phyloP scores from a whole-genome alignment of 2,113 vertebrate species.

The Desmodus rotundus region DNA sequence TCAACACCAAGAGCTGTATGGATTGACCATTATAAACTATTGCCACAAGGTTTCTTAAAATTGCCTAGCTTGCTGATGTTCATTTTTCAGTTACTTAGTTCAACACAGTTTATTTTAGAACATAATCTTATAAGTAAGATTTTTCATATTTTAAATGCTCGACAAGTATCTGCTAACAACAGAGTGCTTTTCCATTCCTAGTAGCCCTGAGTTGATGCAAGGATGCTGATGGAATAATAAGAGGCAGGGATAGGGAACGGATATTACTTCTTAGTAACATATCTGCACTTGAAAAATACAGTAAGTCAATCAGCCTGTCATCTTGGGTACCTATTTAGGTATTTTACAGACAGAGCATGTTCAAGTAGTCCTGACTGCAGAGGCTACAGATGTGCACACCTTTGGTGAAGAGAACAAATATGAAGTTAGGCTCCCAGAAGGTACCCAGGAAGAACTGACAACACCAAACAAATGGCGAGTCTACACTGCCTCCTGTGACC shows the following conservation, averaged over 20 bases:
- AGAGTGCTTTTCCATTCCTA: background rate
- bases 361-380: background rate
- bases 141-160: background rate
- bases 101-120: background rate
- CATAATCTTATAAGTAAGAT: background rate
- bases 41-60: background rate
- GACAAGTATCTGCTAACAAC: background rate
- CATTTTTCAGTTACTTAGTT: background rate
- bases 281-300: background rate
- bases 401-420: background rate
- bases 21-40: background rate
- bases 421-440: background rate
- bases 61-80: background rate
- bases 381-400: background rate
- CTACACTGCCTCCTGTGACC: background rate
- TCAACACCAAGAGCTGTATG: background rate
- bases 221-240: background rate
- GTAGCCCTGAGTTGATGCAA: background rate
- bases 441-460: accelerated
- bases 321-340: background rate
- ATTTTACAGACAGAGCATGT: background rate
- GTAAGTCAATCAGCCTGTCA: background rate
- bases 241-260: background rate
- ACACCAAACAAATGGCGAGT: background rate
- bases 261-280: background rate